A percentile compares a stretch with the other conserved stretches of the same genome.
Evolutionary conservation across 1,140 invertebrate species (phyloP).

Genomic region (Philaenus spumarius): DNA sequence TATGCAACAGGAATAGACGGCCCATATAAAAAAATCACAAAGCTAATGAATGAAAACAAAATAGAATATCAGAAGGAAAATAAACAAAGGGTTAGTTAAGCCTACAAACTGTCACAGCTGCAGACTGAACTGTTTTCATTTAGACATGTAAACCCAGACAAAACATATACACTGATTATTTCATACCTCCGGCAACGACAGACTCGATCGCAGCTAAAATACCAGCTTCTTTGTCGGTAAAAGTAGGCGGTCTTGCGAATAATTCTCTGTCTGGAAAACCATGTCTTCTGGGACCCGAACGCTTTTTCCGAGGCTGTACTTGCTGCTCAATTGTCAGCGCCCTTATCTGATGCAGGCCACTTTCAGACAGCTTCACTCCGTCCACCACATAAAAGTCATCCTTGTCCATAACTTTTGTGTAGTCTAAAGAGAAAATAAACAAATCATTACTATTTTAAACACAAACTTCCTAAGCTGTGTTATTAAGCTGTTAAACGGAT

Average conservation of each 20-base stretch:
- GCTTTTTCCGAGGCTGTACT: slow-evolving; percentile 36
- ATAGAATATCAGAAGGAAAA: too few species aligned
- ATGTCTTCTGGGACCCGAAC: background rate
- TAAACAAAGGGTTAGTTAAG: too few species aligned
- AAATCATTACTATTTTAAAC: too few species aligned
- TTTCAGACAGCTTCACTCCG: slow-evolving; percentile 76
- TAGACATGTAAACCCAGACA: background rate
- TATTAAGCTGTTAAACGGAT: too few species aligned
- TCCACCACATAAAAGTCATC: slow-evolving; percentile 61
- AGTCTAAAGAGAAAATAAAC: too few species aligned
- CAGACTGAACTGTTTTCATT: slow-evolving; percentile 1
- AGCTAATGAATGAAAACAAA: too few species aligned
- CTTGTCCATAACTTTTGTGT: background rate
- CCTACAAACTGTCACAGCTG: too few species aligned
- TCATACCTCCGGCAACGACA: slow-evolving; percentile 58
- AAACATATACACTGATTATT: background rate
- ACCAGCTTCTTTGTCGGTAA: too few species aligned
- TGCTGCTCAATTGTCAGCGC: slow-evolving; percentile 55
- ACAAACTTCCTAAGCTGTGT: too few species aligned
- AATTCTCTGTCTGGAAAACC: background rate
- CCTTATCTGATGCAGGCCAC: slow-evolving; percentile 72
- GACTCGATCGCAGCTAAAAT: slow-evolving; percentile 77
- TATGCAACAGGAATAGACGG: too few species aligned
- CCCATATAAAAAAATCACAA: too few species aligned
- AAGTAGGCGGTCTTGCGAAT: too few species aligned